Evolutionary conservation across 2,113 vertebrate species (phyloP).

Genomic region (Plectropomus leopardus): DNA sequence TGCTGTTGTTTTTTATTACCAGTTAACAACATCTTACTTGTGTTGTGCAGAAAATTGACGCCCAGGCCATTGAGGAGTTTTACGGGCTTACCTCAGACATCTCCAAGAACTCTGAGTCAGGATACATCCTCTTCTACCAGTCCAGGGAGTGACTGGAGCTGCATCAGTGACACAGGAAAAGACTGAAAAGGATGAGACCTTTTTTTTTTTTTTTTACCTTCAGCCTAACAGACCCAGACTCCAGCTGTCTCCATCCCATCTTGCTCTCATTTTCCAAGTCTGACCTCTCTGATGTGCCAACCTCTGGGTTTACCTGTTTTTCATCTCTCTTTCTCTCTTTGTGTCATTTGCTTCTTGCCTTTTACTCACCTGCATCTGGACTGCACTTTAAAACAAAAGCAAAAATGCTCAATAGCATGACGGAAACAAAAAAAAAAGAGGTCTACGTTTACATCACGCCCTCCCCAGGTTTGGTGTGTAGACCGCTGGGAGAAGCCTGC

Average conservation of each 20-base stretch:
- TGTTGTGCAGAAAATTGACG: constrained; percentile 94
- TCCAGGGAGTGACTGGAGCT: constrained; percentile 91
- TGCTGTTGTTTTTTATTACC: background rate
- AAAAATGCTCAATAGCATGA: constrained; percentile 57
- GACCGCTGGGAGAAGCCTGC: constrained; percentile 12
- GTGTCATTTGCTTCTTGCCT: constrained; percentile 56
- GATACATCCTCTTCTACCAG: constrained; percentile 99
- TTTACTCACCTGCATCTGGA: constrained; percentile 84
- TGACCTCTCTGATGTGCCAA: constrained; percentile 55
- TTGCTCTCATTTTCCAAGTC: constrained; percentile 18
- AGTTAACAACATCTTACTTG: background rate
- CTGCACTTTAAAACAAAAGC: constrained; percentile 85
- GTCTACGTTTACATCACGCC: constrained; percentile 14
- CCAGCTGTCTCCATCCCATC: constrained; percentile 26
- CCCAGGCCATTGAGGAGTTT: constrained; percentile 99
- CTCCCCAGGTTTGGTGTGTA: background rate
- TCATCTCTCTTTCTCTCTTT: constrained; percentile 28
- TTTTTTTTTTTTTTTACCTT: constrained; percentile 23
- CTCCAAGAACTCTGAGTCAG: constrained; percentile 99
- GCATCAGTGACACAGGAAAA: constrained; percentile 21
- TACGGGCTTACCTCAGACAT: constrained; percentile 98
- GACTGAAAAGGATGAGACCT: constrained; percentile 15
- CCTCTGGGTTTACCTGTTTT: constrained; percentile 49
- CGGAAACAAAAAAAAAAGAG: constrained; percentile 26
- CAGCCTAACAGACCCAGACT: constrained; percentile 36